Base-by-base conservation (phyloP, 2,888 invertebrate species). In the Lymantria monacha region DNA sequence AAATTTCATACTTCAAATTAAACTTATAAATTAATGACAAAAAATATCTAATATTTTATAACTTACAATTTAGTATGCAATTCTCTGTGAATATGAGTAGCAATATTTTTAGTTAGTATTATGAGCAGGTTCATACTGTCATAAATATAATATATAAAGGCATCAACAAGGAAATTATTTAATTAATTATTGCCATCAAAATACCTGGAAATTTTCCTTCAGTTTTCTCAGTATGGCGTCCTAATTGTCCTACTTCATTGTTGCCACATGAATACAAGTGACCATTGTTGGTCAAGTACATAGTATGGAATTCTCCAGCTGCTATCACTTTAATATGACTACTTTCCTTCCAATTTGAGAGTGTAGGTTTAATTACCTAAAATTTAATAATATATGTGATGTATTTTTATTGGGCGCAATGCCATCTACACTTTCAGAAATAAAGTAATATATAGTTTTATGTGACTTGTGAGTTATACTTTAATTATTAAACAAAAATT, bases 161-260 rank as follows among this genome's bases (percentile, higher is more conserved):
- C n/a, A n/a, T n/a, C n/a, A n/a, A n/a, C n/a, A n/a, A n/a, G n/a
- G n/a, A 30, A 30, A 30, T 30, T 30, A 30, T 30, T 30, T 30
- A 30, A 9, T 30, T 7, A 9, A 30, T 30, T 10, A 33, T 33
- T 33, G 10, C 7, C 9, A 33, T 5, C 9, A 33, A 33, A 14
- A 41, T 71, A 90, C 91, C 87, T 63, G 91, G 90, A 59, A 54
- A 61, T 61, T 79, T 81, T 37, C 83, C 83, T 61, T 83, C 79
- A 38, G 64, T 69, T 7, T 66, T 62, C 41, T 80, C 74, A 33
- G 87, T 86, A 13, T 76, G 73, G 3, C 89, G 96, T 7, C 98
- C 99, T 48, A 99, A 92, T 81, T 99, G 99, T 0, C 97, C 97
- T 70, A 94, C 94, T 74, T 98, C 97, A 91, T 99, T 99, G 76